Base-by-base conservation (phyloP, 2,113 vertebrate species). In the Motacilla alba region DNA sequence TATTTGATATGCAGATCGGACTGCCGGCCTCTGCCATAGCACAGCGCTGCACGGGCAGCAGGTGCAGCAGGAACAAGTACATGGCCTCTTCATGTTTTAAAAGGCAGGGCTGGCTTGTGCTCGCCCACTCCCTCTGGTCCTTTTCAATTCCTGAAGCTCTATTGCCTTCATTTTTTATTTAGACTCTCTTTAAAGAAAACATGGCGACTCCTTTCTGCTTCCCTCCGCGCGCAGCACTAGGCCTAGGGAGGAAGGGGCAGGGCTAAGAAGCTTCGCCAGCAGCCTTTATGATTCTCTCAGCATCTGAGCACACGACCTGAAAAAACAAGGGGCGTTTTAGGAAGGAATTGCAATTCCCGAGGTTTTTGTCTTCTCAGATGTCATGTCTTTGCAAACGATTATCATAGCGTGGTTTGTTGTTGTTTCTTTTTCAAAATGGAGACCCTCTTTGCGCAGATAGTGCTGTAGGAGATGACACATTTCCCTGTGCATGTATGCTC, bases 1-100 rank as follows among this genome's bases (percentile, higher is more conserved):
- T 97, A 97, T 98, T 98, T 98, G 98, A 98, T 97, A 98, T 98
- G 98, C 98, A 98, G 98, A 98, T 98, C 33, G 94, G 94, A 72
- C 96, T 87, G 72, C 90, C 70, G 94, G 75, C 96, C 96, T 97
- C 96, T 95, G 96, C 97, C 97, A 94, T 93, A 95, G 96, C 91
- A 53, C 76, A 83, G 89, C 6, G 31, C 95, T 91, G 91, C 73
- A 35, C 74, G 44, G 95, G 97, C 97, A 97, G 98, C 98, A 98
- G 98, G 98, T 98, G 98, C 98, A 97, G 95, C 41, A 75, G 87
- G 55, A 93, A 84, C 95, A 83, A 95, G 82, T 39, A 89, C 97
- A 74, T n/a, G 94, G 96, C 78, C 96, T 95, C 95, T 89, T 90
- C 74, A 77, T 22, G 0, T 95, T 96, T 96, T 89, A 92, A 96